These are phyloP conservation scores for Mormyrus iriodes DNA, from an alignment of 2,113 vertebrate genomes.

Conservation along the genomic window DNA sequence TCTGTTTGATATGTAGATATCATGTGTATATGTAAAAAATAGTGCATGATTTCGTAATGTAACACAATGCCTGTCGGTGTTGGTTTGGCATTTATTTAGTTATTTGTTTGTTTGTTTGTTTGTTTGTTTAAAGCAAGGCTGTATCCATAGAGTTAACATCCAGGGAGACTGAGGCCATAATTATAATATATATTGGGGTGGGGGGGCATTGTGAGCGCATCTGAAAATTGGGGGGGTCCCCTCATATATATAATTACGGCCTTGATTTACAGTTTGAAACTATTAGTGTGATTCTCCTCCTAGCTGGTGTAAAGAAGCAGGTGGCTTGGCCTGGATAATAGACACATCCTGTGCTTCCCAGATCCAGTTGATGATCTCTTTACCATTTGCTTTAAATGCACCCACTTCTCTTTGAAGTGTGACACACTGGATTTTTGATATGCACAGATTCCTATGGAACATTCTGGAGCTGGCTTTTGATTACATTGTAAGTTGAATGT, in stretches of 20 bases:
- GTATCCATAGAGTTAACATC: no score
- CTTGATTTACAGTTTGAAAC: background rate
- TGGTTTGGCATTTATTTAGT: no score
- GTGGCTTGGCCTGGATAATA: background rate
- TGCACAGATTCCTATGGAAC: background rate
- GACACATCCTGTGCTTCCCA: background rate
- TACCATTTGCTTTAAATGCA: background rate
- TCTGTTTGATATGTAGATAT: conserved; percentile 45
- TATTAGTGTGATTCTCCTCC: background rate
- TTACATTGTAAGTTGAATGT: background rate
- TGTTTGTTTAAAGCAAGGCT: no score
- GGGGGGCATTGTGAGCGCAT: no score
- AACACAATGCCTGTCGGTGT: background rate
- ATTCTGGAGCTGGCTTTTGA: background rate
- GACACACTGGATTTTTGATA: background rate
- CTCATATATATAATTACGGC: background rate
- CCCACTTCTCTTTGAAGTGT: background rate
- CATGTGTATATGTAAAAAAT: background rate
- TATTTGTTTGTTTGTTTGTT: no score
- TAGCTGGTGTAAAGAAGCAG: background rate
- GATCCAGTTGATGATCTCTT: background rate
- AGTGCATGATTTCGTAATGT: background rate
- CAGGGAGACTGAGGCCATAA: no score
- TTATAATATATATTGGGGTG: no score
- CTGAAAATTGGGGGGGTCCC: no score